These are phyloP conservation scores for Brachypteracias leptosomus DNA, from an alignment of 2,113 vertebrate species.

Conservation along the genomic window DNA sequence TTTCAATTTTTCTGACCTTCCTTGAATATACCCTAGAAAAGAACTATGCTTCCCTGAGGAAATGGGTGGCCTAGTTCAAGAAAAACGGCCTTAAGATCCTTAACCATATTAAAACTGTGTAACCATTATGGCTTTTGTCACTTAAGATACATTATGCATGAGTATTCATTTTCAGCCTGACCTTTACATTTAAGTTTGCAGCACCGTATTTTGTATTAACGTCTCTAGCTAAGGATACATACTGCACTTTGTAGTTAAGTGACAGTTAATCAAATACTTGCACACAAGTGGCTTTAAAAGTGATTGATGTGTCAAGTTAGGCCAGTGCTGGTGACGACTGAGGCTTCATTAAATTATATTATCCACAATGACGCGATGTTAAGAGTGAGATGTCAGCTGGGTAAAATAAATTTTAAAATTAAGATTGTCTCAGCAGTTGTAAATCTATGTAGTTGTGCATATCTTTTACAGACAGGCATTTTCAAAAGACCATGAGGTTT, in stretches of 20 bases:
- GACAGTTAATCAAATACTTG: slow-evolving; percentile 3
- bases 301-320: slow-evolving; percentile 12
- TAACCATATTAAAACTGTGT: slow-evolving; percentile 21
- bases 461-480: neutral
- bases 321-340: neutral
- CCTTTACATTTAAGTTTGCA: neutral
- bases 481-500: neutral
- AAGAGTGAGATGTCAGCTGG: neutral
- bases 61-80: neutral
- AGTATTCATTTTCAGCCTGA: slow-evolving; percentile 33
- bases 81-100: neutral
- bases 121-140: slow-evolving; percentile 16
- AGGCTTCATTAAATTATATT: neutral
- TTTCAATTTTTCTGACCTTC: neutral
- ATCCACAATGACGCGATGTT: neutral
- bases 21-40: neutral
- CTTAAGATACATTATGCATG: slow-evolving; percentile 42
- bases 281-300: neutral
- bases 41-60: neutral
- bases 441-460: neutral
- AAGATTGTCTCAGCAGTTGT: neutral
- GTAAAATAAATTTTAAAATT: neutral
- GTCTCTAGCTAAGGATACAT: neutral
- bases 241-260: neutral
- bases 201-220: slow-evolving; percentile 5